Percentiles rank a stretch among this genome's conserved stretches.
These are phyloP conservation scores for Bostrychus sinensis DNA, from an alignment of 2,113 vertebrate species.

Conservation along the genomic window DNA sequence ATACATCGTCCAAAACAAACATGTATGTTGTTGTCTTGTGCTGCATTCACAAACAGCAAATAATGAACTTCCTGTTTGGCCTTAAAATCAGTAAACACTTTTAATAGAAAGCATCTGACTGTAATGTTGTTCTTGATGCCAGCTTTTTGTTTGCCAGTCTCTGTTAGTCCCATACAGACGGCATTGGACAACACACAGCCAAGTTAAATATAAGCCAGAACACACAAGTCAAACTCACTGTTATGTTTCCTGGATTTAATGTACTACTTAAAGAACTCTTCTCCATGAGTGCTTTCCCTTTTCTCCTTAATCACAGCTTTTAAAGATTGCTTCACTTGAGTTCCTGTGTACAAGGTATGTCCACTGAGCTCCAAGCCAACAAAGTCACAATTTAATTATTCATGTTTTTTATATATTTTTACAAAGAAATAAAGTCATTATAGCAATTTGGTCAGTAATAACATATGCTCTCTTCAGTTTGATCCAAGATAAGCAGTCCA, in stretches of 20 bases:
- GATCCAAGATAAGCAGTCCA: no score
- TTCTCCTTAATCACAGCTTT: conserved; percentile 18
- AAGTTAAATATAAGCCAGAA: conserved; percentile 37
- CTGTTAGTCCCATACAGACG: conserved; percentile 17
- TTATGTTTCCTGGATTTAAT: neutral
- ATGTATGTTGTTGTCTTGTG: neutral
- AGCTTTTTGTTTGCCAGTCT: conserved; percentile 30
- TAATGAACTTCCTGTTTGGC: conserved; percentile 4
- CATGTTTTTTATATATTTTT: neutral
- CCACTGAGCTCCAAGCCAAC: conserved; percentile 8
- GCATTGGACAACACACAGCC: conserved; percentile 26
- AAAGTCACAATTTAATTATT: no score
- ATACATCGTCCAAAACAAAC: neutral
- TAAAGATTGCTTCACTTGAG: conserved; percentile 22
- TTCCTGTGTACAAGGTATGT: neutral
- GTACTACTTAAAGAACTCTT: neutral
- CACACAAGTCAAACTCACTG: neutral
- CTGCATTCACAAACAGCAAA: neutral
- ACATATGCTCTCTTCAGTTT: no score
- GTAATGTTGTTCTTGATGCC: conserved; percentile 12
- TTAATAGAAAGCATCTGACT: conserved; percentile 21
- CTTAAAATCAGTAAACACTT: conserved; percentile 8
- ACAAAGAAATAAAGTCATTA: neutral
- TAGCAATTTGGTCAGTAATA: no score
- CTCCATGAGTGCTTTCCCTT: neutral